Conservation (phyloP, 2,888 invertebrate species). For the Dorcus parallelipipedus region DNA sequence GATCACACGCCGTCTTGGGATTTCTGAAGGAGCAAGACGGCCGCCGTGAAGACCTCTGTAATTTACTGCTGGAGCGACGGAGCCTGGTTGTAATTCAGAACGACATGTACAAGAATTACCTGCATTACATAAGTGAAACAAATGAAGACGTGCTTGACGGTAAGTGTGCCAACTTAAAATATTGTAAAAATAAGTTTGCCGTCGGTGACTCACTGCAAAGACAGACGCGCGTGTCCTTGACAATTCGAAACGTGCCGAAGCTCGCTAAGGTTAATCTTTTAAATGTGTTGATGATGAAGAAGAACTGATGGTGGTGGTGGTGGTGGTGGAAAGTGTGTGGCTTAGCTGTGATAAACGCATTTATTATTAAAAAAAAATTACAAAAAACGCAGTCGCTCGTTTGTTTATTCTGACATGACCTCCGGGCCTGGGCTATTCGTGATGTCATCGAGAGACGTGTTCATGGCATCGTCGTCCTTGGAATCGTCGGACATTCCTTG, state of each 20-base stretch:
- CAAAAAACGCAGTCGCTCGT: not conserved
- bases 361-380: not conserved
- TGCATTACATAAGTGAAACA: constrained; percentile 82
- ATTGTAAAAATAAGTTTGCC: constrained; percentile 57
- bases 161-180: constrained; percentile 61
- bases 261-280: constrained; percentile 70
- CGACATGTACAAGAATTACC: constrained; percentile 74
- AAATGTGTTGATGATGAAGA: constrained; percentile 14
- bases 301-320: not conserved
- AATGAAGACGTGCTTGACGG: constrained; percentile 61
- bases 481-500: constrained; percentile 73
- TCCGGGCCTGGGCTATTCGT: constrained; percentile 44
- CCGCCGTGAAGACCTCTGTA: constrained; percentile 55
- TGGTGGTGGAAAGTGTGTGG: not conserved
- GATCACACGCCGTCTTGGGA: constrained; percentile 86
- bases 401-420: constrained; percentile 42
- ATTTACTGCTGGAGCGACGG: constrained; percentile 79
- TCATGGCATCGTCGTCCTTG: constrained; percentile 56
- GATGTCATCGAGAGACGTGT: constrained; percentile 51
- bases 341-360: not conserved
- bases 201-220: constrained; percentile 59
- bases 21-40: constrained; percentile 62
- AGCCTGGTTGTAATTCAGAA: constrained; percentile 85
- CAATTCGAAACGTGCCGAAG: constrained; percentile 91
- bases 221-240: constrained; percentile 78